Conservation (phyloP, 2,797 vertebrate genomes). For the Esox lucius region DNA sequence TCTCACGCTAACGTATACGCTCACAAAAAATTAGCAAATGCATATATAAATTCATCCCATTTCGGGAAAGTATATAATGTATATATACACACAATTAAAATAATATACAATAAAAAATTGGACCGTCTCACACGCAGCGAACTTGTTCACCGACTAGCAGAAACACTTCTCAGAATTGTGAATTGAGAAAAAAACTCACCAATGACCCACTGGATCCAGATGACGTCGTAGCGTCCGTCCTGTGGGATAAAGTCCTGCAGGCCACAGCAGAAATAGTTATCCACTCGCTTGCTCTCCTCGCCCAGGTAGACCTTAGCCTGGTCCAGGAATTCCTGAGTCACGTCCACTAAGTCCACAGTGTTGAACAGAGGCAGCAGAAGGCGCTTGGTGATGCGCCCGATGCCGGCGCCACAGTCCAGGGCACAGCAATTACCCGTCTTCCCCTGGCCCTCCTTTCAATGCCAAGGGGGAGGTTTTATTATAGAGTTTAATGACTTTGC, state of each 20-base stretch:
- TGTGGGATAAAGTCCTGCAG: slow-evolving; percentile 92
- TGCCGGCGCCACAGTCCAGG: slow-evolving; percentile 94
- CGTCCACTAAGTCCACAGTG: slow-evolving; percentile 93
- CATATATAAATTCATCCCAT: too few species aligned
- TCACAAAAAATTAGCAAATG: too few species aligned
- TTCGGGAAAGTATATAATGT: too few species aligned
- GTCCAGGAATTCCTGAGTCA: slow-evolving; percentile 91
- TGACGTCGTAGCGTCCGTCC: slow-evolving; percentile 85
- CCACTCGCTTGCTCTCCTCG: slow-evolving; percentile 84
- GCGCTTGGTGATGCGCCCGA: slow-evolving; percentile 91
- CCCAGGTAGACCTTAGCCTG: slow-evolving; percentile 89
- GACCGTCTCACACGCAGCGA: not conserved
- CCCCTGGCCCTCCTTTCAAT: slow-evolving; percentile 81
- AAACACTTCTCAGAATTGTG: not conserved
- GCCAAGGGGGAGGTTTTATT: not conserved
- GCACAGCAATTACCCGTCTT: slow-evolving; percentile 80
- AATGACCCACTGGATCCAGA: slow-evolving; percentile 99
- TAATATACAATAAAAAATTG: too few species aligned
- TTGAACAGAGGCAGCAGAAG: slow-evolving; percentile 90
- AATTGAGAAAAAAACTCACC: slow-evolving; percentile 73
- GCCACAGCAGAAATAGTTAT: slow-evolving; percentile 88
- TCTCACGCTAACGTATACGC: too few species aligned
- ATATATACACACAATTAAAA: too few species aligned
- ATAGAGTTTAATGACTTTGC: not conserved
- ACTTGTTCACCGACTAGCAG: not conserved